Conservation (phyloP, 1,140 invertebrate species). For the Spodoptera litura region DNA sequence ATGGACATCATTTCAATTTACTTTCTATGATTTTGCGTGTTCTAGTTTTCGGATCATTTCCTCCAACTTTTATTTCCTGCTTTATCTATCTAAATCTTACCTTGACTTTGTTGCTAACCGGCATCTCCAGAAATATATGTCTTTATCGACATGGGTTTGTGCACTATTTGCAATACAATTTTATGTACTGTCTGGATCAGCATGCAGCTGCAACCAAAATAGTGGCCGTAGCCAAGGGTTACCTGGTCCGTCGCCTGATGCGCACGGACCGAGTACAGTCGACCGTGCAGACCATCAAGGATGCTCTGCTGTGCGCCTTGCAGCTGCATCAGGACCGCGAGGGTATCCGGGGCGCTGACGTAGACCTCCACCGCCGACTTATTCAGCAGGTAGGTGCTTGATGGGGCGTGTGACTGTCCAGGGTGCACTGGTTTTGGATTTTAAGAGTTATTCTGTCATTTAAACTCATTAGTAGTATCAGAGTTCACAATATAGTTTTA, state of each 20-base stretch:
- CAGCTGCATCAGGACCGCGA: conserved; percentile 90
- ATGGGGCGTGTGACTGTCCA: neutral
- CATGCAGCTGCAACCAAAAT: conserved; percentile 89
- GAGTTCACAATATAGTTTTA: too few species aligned
- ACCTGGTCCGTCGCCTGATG: conserved; percentile 92
- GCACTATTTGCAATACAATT: conserved; percentile 56
- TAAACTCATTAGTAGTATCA: too few species aligned
- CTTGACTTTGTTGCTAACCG: too few species aligned
- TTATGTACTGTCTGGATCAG: conserved; percentile 76
- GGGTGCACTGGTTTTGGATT: conserved; percentile 29
- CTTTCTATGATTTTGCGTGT: too few species aligned
- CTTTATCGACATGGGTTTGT: neutral
- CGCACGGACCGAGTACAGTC: conserved; percentile 92
- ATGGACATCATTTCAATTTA: neutral
- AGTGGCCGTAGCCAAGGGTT: conserved; percentile 92
- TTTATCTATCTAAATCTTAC: too few species aligned
- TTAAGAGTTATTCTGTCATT: too few species aligned
- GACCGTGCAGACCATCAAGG: conserved; percentile 93
- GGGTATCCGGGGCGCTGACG: conserved; percentile 87
- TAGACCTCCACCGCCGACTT: conserved; percentile 88
- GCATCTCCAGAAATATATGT: neutral
- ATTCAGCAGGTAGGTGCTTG: conserved; percentile 87
- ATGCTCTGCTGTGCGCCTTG: conserved; percentile 91
- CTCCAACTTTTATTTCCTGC: too few species aligned
- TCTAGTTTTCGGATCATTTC: too few species aligned